phyloP scores from a whole-genome alignment of 2,113 vertebrate species.

The Phocoena phocoena region DNA sequence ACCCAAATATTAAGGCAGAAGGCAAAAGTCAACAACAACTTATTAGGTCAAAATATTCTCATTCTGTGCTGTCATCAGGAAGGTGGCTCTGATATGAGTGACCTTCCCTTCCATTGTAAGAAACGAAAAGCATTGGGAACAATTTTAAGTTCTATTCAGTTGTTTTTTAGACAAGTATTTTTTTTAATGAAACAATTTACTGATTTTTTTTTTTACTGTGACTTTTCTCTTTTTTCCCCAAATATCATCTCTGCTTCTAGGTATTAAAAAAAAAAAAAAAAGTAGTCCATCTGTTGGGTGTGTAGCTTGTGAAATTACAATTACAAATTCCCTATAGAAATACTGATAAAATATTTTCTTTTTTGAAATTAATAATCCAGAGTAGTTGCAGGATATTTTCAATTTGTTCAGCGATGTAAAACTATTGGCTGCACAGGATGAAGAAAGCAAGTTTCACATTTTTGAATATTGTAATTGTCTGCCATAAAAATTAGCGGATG shows the following conservation, averaged over 20 bases:
- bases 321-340: background rate
- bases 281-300: background rate
- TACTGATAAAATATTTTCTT: constrained; percentile 51
- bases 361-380: constrained; percentile 63
- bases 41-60: background rate
- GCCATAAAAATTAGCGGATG: constrained; percentile 61
- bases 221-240: background rate
- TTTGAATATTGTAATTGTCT: constrained; percentile 43
- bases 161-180: background rate
- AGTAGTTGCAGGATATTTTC: constrained; percentile 30
- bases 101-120: background rate
- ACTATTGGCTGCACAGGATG: background rate
- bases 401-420: constrained; percentile 17
- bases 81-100: background rate
- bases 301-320: constrained; percentile 6
- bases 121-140: background rate
- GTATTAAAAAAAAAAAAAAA: background rate
- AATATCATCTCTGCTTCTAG: background rate
- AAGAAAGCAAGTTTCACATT: constrained; percentile 45
- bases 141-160: background rate
- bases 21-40: background rate
- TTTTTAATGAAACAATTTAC: background rate
- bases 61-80: background rate
- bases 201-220: background rate
- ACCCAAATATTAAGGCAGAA: background rate